Conservation (phyloP, 37 sponge, comb jelly and placozoan species). For the Mnemiopsis leidyi region DNA sequence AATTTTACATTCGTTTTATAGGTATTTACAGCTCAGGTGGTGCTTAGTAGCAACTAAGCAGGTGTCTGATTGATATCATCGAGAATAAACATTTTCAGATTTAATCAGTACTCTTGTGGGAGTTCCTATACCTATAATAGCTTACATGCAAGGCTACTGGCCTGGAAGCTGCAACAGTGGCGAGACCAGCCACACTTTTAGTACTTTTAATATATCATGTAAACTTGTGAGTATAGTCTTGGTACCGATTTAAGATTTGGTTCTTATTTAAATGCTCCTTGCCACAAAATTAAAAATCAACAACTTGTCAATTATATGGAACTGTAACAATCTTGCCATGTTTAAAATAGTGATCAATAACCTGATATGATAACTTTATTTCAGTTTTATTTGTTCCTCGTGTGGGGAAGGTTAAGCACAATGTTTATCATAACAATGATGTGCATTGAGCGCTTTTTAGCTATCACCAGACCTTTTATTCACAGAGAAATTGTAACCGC, state of each 20-base stretch:
- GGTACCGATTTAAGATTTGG: too few relatives aligned
- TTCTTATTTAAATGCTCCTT: too few relatives aligned
- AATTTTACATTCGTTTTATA: too few relatives aligned
- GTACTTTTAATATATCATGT: slow-evolving; percentile 32
- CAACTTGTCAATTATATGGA: too few relatives aligned
- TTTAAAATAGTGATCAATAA: too few relatives aligned
- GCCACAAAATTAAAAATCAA: too few relatives aligned
- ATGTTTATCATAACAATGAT: slow-evolving; percentile 52
- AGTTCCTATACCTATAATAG: slow-evolving; percentile 31
- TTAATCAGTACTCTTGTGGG: slow-evolving; percentile 17
- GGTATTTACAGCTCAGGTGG: too few relatives aligned
- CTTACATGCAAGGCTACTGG: slow-evolving; percentile 24
- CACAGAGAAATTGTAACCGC: slow-evolving; percentile 26
- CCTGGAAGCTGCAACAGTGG: neutral
- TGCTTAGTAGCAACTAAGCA: too few relatives aligned
- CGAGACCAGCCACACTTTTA: neutral
- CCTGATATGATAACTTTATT: too few relatives aligned
- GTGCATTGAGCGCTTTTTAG: slow-evolving; percentile 25
- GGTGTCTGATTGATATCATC: too few relatives aligned
- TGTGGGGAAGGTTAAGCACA: slow-evolving; percentile 11
- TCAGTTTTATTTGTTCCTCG: slow-evolving; percentile 45
- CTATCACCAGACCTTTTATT: slow-evolving; percentile 41
- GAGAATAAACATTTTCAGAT: too few relatives aligned
- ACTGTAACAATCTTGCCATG: too few relatives aligned
- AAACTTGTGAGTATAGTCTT: slow-evolving; percentile 37